phyloP scores from a whole-genome alignment of 2,113 vertebrate species.

The Sinocyclocheilus grahami region DNA sequence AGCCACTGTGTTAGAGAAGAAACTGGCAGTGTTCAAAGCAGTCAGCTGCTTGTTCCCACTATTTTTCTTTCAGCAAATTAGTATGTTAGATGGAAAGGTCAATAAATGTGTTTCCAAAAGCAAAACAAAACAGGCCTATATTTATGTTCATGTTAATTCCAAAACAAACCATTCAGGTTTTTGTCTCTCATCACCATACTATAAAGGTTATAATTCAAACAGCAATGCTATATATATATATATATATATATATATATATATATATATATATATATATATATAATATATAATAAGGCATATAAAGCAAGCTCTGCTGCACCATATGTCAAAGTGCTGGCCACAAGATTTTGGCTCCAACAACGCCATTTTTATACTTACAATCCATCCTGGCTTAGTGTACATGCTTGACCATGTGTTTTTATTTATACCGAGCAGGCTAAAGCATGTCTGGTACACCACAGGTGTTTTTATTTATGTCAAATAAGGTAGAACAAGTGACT shows the following conservation, averaged over 20 bases:
- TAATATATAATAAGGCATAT: neutral
- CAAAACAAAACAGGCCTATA: neutral
- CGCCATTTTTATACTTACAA: neutral
- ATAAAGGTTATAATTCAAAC: neutral
- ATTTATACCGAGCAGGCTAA: neutral
- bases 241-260: neutral
- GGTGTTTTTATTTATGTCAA: slow-evolving; percentile 17
- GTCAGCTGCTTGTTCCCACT: slow-evolving; percentile 13
- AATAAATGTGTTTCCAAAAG: slow-evolving; percentile 23
- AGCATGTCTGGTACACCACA: neutral
- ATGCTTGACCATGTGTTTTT: neutral
- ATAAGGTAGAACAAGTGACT: neutral
- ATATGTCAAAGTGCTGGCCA: neutral
- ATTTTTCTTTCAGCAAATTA: neutral
- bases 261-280: too few species aligned
- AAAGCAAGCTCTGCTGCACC: neutral
- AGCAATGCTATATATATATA: too few species aligned
- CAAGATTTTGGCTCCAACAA: neutral
- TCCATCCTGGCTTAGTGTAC: neutral
- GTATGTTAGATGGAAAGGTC: neutral
- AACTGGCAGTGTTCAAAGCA: neutral
- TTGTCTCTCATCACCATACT: neutral
- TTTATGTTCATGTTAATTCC: neutral
- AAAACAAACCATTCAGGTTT: slow-evolving; percentile 19
- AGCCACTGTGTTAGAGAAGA: slow-evolving; percentile 26